Evolutionary conservation across 2,888 invertebrate genomes (phyloP), one percentile per base, ranked within the genome.

Genomic region (Tiliacea citrago): DNA sequence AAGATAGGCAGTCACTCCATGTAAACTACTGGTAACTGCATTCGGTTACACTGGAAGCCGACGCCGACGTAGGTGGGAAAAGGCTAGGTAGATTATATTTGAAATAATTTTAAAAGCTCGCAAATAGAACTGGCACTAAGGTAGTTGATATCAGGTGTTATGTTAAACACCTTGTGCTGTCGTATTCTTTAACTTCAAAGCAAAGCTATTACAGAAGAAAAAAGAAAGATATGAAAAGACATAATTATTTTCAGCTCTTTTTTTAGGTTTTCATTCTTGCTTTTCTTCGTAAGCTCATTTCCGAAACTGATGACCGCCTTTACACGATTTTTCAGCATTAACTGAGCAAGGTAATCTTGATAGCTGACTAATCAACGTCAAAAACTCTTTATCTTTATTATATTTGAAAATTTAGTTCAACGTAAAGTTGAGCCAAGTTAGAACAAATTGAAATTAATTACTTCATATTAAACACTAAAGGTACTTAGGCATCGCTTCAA

Each of bases 391-490:
- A 69, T 53, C 39, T 70, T 35, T 62, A 29, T 42, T 21, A 4
- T 21, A 29, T 68, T 47, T 29, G 16, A 29, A 51, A 78, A 79
- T 53, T 9, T 51, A 55, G 21, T 65, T 24, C 18, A 45, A 58
- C 18, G 24, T 42, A 49, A 18, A 79, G 7, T 62, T 29, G 12
- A 65, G 62, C 29, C 45, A 42, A 70, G 62, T 67, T 35, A 55
- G 1, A 61, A 58, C 67, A 45, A 70, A 71, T 67, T 58, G 53
- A 58, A 82, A 63, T 39, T 53, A 70, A 82, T 79, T 61, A 61
- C 57, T 77, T 62, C 47, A 69, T 61, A 66, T 65, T 69, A 69
- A 79, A 70, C 66, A 80, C 62, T 39, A 47, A 45, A 66, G 75
- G 29, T 67, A 73, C 42, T 77, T 42, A 66, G 45, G 47, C 61